Evolutionary conservation across 2,888 invertebrate genomes (phyloP).

Genomic region (Alloscopus bannaensis): DNA sequence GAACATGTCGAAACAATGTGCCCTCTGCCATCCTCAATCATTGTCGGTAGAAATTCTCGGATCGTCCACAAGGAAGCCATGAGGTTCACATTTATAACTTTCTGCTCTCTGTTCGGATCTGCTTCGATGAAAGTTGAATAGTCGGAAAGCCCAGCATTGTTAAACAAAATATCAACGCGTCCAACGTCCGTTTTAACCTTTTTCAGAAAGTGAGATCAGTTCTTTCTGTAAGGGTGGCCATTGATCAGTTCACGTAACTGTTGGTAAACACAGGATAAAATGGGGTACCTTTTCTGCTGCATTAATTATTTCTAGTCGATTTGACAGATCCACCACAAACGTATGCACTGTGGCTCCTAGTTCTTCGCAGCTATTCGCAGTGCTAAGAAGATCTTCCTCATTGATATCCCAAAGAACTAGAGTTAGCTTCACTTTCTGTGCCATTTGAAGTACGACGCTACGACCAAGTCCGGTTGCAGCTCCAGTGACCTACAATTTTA

Average conservation of each 20-base stretch:
- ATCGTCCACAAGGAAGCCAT: slow-evolving; percentile 82
- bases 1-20: slow-evolving; percentile 81
- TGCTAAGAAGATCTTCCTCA: slow-evolving; percentile 77
- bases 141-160: slow-evolving; percentile 85
- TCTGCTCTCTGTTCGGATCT: slow-evolving; percentile 78
- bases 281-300: slow-evolving; percentile 55
- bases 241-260: not conserved
- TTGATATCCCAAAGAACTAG: slow-evolving; percentile 84
- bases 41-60: slow-evolving; percentile 80
- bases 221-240: too few relatives aligned
- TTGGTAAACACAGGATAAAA: not conserved
- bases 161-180: slow-evolving; percentile 81
- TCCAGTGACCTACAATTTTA: slow-evolving; percentile 80
- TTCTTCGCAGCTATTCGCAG: slow-evolving; percentile 77
- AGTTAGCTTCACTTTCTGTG: slow-evolving; percentile 76
- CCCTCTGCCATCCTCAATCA: slow-evolving; percentile 79
- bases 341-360: slow-evolving; percentile 77
- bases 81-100: slow-evolving; percentile 80
- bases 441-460: slow-evolving; percentile 80
- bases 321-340: slow-evolving; percentile 80
- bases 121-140: slow-evolving; percentile 73
- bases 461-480: slow-evolving; percentile 83
- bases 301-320: slow-evolving; percentile 76
- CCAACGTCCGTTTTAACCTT: slow-evolving; percentile 78
- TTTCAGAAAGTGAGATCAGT: not conserved